Conservation (phyloP, 2,113 vertebrate genomes). For the Epinephelus lanceolatus region DNA sequence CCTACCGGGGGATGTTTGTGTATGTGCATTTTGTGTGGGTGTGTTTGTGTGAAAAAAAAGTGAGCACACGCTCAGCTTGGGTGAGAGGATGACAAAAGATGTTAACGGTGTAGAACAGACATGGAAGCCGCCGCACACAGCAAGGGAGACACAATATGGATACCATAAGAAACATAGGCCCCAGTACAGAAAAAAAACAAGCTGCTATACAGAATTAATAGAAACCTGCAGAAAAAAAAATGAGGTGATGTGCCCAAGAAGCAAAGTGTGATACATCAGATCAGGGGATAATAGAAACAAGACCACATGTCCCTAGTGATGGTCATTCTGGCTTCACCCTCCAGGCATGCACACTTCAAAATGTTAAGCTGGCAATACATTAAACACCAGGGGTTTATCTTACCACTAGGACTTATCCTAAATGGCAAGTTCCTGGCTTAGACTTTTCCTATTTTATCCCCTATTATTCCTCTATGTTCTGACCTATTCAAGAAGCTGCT, state of each 20-base stretch:
- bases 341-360: conserved; percentile 51
- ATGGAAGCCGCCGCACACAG: conserved; percentile 14
- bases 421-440: conserved; percentile 33
- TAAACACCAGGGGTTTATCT: conserved; percentile 37
- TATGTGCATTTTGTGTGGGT: conserved; percentile 2
- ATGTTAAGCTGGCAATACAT: conserved; percentile 51
- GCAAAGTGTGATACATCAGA: conserved; percentile 15
- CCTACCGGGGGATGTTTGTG: neutral
- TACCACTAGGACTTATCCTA: conserved; percentile 33
- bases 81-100: conserved; percentile 68
- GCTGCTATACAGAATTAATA: conserved; percentile 15
- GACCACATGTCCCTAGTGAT: conserved; percentile 24
- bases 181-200: neutral
- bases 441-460: conserved; percentile 38
- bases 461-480: conserved; percentile 47
- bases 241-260: neutral
- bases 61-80: conserved; percentile 48
- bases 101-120: conserved; percentile 47
- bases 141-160: conserved; percentile 20
- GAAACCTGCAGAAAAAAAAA: conserved; percentile 22
- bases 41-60: conserved; percentile 27
- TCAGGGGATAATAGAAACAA: conserved; percentile 19
- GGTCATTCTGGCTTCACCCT: conserved; percentile 30
- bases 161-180: conserved; percentile 11
- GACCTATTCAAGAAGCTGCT: conserved; percentile 57